Base-by-base conservation (phyloP, 2,797 vertebrate species). In the Odontamblyopus rebecca region DNA sequence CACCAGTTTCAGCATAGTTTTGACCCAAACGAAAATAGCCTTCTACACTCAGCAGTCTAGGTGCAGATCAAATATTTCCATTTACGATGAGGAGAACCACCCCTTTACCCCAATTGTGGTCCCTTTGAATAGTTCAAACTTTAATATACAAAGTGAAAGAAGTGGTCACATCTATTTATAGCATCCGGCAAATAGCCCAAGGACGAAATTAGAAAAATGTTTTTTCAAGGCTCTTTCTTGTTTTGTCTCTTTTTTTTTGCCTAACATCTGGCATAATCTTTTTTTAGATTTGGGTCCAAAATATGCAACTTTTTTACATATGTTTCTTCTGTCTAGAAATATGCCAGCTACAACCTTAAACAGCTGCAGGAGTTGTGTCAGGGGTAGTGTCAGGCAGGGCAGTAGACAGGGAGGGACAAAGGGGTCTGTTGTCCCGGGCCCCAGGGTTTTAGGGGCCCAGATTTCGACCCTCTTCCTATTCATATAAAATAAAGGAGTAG, bases 341-440 rank as follows among this genome's bases (percentile, higher is more conserved):
- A 23, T 16, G 35, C 38, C 35, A 64, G 26, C 35, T 82, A 38
- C 32, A 60, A 74, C 83, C 76, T 76, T 78, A 87, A 88, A 84
- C 85, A 38, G 35, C 9, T 7, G 7, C 35, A 38, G 35, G 35
- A 38, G 8, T 38, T 9, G 35, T 32, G 30, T 32, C 32, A 35
- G 35, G 35, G 8, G 35, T 35, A 35, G 35, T 38, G 35, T 38
- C 8, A 8, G 35, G 35, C 35, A 38, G 35, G 35, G 35, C 35
- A 9, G 35, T 38, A 38, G 35, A 38, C 8, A 8, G 35, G 8
- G 35, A 4, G 35, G 35, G 35, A 9, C 35, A 35, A 38, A 38
- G 8, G 32, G 35, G 35, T 38, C 35, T 9, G 35, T 38, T 38
- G 35, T 38, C 7, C 35, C 1, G 8, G 35, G 35, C 35, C 35